These are phyloP conservation scores for Poecilia latipinna DNA, from an alignment of 2,113 vertebrate genomes.

Conservation along the genomic window DNA sequence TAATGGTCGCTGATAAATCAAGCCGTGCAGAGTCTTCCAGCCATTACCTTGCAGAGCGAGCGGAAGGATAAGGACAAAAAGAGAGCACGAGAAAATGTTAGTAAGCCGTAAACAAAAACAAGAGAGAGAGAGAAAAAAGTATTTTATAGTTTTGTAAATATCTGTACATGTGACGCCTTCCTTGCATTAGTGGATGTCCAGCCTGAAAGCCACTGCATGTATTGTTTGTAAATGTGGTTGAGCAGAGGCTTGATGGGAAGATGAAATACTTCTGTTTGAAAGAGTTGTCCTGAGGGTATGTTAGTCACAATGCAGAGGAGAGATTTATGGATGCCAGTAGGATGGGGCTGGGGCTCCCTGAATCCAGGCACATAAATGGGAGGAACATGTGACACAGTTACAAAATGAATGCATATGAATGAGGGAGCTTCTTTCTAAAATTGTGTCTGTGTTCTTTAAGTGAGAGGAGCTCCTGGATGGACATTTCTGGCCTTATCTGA, in stretches of 20 bases:
- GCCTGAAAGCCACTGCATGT: constrained; percentile 53
- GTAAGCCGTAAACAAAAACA: background rate
- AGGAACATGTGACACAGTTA: constrained; percentile 52
- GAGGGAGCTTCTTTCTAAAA: constrained; percentile 27
- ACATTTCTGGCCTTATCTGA: background rate
- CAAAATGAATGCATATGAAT: constrained; percentile 27
- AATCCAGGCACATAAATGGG: constrained; percentile 51
- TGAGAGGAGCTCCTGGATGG: background rate
- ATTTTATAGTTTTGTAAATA: background rate
- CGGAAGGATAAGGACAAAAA: background rate
- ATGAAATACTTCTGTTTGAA: constrained; percentile 62
- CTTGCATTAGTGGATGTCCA: constrained; percentile 47
- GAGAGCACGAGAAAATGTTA: background rate
- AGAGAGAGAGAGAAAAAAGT: background rate
- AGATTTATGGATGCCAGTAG: constrained; percentile 64
- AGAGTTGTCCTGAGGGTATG: constrained; percentile 51
- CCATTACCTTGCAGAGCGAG: background rate
- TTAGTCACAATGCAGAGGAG: constrained; percentile 59
- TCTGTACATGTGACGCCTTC: background rate
- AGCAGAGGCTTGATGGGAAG: constrained; percentile 41
- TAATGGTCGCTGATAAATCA: background rate
- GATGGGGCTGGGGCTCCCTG: constrained; percentile 36
- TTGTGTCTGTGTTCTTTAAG: constrained; percentile 36
- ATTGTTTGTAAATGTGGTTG: constrained; percentile 66
- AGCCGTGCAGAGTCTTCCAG: background rate